Base-by-base conservation (phyloP, 2,888 invertebrate species). In the Dolichomitus sp. region DNA sequence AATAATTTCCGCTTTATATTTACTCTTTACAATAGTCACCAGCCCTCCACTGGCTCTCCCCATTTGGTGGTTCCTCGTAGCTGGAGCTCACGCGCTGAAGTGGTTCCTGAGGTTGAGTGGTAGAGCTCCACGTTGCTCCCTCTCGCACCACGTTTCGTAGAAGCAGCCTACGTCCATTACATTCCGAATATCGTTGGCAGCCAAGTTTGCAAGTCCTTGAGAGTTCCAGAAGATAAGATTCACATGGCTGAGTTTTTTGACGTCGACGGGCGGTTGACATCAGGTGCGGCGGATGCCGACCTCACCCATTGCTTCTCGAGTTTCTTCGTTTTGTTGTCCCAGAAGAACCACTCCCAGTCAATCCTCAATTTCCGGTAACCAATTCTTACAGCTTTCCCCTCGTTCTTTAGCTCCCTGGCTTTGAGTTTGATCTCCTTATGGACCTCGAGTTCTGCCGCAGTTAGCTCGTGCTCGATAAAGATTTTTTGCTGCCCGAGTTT, bases 221-320 rank as follows among this genome's bases (percentile, higher is more conserved):
- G 23, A 33, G 72, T 72, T 72, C 57, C 72, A 72, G 27, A 72
- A 72, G 7, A 59, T 30, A 1, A 61, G 27, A 4, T 61, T 61
- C 40, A 61, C 61, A n/a, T 27, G 19, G 17, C 30, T 33, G 2
- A 59, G 37, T 59, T 59, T 59, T 37, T 59, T 59, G 33, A 14
- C 14, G 30, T 12, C 27, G 57, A 27, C 7, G 19, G 30, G 0
- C 30, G 57, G 23, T 30, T 37, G 59, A 33, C 11, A 12, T 33
- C 33, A 30, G 17, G 59, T 14, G 37, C 59, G n/a, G 33, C 59
- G 30, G 59, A 59, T 6, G 33, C 14, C 59, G 33, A 59, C 17
- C 37, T 59, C 30, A 33, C 59, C 14, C 59, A 33, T n/a, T 27
- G 27, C 42, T 50, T 45, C n/a, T 17, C 57, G 17, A 72, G n/a